Evolutionary conservation across 2,888 invertebrate species (phyloP), one percentile per base, ranked within the genome.

Genomic region (Habroteleia sp.): DNA sequence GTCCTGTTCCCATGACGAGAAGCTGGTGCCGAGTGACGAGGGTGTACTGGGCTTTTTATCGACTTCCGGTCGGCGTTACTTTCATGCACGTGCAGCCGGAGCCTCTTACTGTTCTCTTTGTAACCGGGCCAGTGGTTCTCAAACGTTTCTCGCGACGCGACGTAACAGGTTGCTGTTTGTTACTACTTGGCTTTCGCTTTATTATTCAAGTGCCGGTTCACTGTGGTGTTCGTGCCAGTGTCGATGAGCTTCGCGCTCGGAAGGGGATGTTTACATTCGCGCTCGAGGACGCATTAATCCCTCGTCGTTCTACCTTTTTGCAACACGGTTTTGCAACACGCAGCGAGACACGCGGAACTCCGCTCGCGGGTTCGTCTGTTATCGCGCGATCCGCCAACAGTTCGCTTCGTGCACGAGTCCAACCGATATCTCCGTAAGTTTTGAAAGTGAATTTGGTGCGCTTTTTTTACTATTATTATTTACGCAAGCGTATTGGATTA

Each of bases 41-140:
- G 87, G 88, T 86, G 87, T 87, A 87, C 83, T 77, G 83, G 86
- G 77, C 86, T 88, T 88, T 88, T 88, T 88, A 87, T 88, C 87
- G 87, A 87, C 88, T 88, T 88, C 88, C 88, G 88, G 87, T 86
- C 85, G 86, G 83, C 84, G 84, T 84, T 84, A 83, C 83, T 83
- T 81, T 82, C 83, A 84, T 85, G 87, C 87, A 88, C 88, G 88
- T 88, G 88, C 86, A 87, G 69, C 75, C 74, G 65, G 72, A 78
- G 76, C 77, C 78, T 80, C 80, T 79, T 77, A 79, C 76, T 80
- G 83, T 81, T 84, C 84, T 82, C 85, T 87, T 86, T 85, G 85
- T 83, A 79, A 62, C 77, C 50, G 80, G 72, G 72, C 41, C 83
- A 84, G 87, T 76, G 85, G 79, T 79, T 86, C 86, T 87, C 86